phyloP scores from a whole-genome alignment of 2,797 vertebrate species.

The Agapornis canus region DNA sequence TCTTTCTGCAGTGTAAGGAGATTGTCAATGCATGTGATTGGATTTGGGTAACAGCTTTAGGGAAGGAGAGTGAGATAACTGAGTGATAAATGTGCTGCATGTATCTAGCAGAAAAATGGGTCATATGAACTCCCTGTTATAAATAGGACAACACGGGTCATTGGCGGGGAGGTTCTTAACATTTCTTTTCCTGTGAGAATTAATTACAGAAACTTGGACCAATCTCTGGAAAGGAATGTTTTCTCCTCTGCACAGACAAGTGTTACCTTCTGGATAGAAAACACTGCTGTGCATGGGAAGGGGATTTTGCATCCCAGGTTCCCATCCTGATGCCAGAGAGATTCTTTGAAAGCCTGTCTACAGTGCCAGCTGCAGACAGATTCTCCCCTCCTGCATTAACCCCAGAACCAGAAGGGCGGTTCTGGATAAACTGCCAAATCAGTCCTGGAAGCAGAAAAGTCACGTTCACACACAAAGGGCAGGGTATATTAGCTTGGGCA shows the following conservation, averaged over 20 bases:
- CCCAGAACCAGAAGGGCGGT: conserved; percentile 46
- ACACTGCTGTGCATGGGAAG: not conserved
- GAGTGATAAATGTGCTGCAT: not conserved
- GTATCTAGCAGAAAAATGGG: not conserved
- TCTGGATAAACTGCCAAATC: conserved; percentile 59
- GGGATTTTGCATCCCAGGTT: conserved; percentile 32
- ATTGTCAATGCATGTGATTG: not conserved
- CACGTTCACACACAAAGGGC: conserved; percentile 66
- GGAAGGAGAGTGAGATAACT: not conserved
- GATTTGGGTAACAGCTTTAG: not conserved
- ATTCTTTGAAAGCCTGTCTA: conserved; percentile 53
- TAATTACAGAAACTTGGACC: conserved; percentile 54
- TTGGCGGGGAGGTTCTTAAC: not conserved
- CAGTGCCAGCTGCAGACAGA: conserved; percentile 60
- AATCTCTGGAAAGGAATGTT: conserved; percentile 19
- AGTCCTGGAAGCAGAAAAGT: conserved; percentile 57
- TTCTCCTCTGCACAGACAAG: conserved; percentile 8
- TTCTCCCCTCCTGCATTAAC: conserved; percentile 25
- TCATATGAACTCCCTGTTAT: not conserved
- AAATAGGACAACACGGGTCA: not conserved
- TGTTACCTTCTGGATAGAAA: conserved; percentile 41
- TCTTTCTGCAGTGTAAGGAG: not conserved
- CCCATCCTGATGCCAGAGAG: not conserved
- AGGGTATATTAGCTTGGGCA: conserved; percentile 56
- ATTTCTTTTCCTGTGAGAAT: conserved; percentile 50